Base-by-base conservation (phyloP, 2,797 vertebrate genomes). In the Sebastes hopkinsi region DNA sequence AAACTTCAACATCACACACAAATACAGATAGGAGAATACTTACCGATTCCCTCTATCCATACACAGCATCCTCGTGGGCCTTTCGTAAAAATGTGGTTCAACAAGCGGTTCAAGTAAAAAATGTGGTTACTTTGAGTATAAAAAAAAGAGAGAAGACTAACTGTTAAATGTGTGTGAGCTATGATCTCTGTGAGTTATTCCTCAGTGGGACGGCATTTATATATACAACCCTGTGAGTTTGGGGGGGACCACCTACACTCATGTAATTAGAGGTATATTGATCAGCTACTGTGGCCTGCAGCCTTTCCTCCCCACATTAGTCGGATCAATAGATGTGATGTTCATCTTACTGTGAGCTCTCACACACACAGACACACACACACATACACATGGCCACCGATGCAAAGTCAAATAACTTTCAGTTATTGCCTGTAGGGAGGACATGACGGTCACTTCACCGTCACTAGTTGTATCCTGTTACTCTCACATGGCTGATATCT, bases 211-310 rank as follows among this genome's bases (percentile, higher is more conserved):
- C 87, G 62, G 85, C 87, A 81, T 94, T 92, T 96, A 94, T 96
- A 95, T 95, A 95, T 66, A 84, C 79, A 80, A 79, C 81, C 77
- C 85, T 79, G 80, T 69, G 79, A 87, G 81, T 55, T 91, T 91
- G 75, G 80, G 79, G 82, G 83, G 80, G 61, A 75, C 52, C 68
- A 76, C 71, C 29, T 50, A 50, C 64, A 61, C 42, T 52, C 73
- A 75, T 90, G 92, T 96, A 95, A 96, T 96, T 95, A 96, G 90
- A 82, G 82, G 72, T 30, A 25, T 95, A 96, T 96, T 95, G 96
- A 96, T 96, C 89, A 89, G 85, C 88, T 85, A 80, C 67, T 75
- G 65, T 91, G 92, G 91, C 96, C 95, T 82, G 86, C 54, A 92
- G 96, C 92, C 86, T 91, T 95, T 95, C 95, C 94, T 94, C 89